Percentiles rank a stretch among this genome's conserved stretches.
phyloP scores from a whole-genome alignment of 2,113 vertebrate species.

The Phrynocephalus versicolor region DNA sequence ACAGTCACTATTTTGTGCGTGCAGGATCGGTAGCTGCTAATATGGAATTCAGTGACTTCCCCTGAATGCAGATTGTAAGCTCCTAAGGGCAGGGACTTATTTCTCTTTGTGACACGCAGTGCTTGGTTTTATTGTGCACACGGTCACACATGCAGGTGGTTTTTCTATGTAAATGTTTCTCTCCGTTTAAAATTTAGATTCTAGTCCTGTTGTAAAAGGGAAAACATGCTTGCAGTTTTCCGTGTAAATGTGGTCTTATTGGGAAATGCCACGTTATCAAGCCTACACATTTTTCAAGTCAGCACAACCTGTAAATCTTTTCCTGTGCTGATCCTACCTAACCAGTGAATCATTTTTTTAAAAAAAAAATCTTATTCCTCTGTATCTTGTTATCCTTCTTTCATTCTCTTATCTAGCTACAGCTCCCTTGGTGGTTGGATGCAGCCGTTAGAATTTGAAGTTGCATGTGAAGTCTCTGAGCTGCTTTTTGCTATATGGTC shows the following conservation, averaged over 20 bases:
- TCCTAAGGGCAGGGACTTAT: not conserved
- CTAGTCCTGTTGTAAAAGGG: not conserved
- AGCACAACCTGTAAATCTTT: not conserved
- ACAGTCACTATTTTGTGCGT: not conserved
- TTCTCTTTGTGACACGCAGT: not conserved
- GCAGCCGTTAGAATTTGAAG: not conserved
- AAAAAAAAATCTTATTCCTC: not conserved
- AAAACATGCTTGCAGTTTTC: not conserved
- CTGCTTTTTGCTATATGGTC: not conserved
- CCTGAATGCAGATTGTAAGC: not conserved
- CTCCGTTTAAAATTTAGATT: not conserved
- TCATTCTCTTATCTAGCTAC: not conserved
- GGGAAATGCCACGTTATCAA: not conserved
- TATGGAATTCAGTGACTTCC: not conserved
- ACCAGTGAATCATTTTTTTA: not conserved
- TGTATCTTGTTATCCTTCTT: not conserved
- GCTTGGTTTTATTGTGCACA: not conserved
- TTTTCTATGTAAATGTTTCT: not conserved
- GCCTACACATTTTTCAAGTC: not conserved
- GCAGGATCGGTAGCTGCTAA: not conserved
- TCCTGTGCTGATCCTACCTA: not conserved
- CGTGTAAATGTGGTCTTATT: not conserved
- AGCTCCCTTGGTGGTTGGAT: not conserved
- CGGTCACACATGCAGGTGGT: not conserved
- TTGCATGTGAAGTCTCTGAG: not conserved